Conservation (phyloP, 1,140 invertebrate genomes). For the Brachionus sp. region DNA sequence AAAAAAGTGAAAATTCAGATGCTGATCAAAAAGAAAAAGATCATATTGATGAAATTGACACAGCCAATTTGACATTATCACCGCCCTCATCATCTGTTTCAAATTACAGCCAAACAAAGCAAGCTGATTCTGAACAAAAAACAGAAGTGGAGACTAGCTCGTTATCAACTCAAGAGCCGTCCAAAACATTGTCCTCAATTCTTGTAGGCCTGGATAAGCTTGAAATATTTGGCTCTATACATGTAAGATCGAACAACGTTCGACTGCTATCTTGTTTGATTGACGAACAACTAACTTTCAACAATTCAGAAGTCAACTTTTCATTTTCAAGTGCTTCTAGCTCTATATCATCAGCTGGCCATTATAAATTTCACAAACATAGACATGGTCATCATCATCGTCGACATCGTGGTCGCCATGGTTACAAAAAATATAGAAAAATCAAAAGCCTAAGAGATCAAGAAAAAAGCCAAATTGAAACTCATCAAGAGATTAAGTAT, state of each 20-base stretch:
- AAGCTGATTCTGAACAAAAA: not conserved
- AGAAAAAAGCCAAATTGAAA: not conserved
- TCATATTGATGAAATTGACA: conserved; percentile 29
- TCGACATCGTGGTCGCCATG: conserved; percentile 29
- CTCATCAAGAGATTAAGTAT: not conserved
- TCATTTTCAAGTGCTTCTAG: conserved; percentile 16
- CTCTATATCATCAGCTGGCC: not conserved
- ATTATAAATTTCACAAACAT: conserved; percentile 15
- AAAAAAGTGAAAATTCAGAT: not conserved
- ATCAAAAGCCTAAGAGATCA: not conserved
- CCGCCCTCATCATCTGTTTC: not conserved
- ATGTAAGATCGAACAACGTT: conserved; percentile 42
- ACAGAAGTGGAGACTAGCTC: not conserved
- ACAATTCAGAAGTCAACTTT: conserved; percentile 15
- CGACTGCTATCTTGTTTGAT: conserved; percentile 32
- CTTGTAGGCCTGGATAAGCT: conserved; percentile 12
- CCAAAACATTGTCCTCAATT: not conserved
- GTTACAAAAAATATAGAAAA: conserved; percentile 17
- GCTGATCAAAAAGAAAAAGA: not conserved
- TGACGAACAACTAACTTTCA: conserved; percentile 5
- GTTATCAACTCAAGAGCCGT: not conserved
- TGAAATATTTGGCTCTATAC: conserved; percentile 45
- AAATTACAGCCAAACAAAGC: conserved; percentile 10
- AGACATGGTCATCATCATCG: conserved; percentile 9
- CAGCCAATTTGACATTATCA: not conserved